Base-by-base conservation (phyloP, 1,140 invertebrate genomes). In the Formica selysi region DNA sequence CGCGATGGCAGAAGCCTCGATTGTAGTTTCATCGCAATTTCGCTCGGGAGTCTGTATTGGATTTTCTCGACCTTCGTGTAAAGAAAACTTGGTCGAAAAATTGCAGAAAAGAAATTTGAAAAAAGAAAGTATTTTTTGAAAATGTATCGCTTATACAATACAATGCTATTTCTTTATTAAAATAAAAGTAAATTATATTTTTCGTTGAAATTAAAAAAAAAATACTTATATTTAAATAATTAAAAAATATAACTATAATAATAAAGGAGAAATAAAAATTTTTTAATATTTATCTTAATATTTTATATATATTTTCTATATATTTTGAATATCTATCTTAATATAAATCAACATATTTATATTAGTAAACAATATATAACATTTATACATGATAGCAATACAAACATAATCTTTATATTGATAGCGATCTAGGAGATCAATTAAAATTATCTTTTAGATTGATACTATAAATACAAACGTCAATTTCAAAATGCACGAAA, bases 11-110 rank as follows among this genome's bases (percentile, higher is more conserved):
- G 16, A 81, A 68, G 62, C 26, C 54, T 26, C 36, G 51, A 59
- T 68, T n/a, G n/a, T n/a, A n/a, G n/a, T n/a, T n/a, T 68, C 65
- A 36, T 41, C 36, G 48, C 70, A 19, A 73, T 73, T 32, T 73
- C 16, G 29, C 32, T 32, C 19, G 26, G 6, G 0, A 22, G n/a
- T 79, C 32, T 57, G 48, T 1, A 71, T 41, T 73, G 36, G 41
- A 59, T 59, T 73, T 59, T 41, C 36, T 44, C 7, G 29, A 79
- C 41, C 36, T 29, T 71, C 11, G 16, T 38, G 6, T 38, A 54
- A 59, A 57, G 76, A 67, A 59, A 41, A 44, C 36, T 81, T 36
- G 0, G 6, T 59, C 7, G 41, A n/a, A 3, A 67, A n/a, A 67
- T 65, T 11, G 10, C 22, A 29, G 22, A 29, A 48, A 22, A 81